phyloP scores from a whole-genome alignment of 1,140 invertebrate species.

The Temnothorax curvispinosus region DNA sequence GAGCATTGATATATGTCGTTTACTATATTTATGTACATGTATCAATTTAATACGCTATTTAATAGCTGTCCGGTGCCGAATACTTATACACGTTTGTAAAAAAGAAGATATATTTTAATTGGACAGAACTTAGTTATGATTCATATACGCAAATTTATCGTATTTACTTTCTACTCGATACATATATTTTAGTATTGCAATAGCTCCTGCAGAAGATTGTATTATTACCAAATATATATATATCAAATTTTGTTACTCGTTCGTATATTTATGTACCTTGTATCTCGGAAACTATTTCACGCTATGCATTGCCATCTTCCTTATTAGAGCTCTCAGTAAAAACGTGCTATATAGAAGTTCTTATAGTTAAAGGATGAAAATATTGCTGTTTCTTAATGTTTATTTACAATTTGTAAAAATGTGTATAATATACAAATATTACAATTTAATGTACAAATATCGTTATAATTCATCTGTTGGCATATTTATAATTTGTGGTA shows the following conservation, averaged over 20 bases:
- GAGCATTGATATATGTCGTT: conserved; percentile 22
- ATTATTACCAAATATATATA: conserved; percentile 58
- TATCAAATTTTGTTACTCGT: conserved; percentile 49
- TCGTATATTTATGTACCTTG: conserved; percentile 34
- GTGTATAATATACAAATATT: conserved; percentile 3
- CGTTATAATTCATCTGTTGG: conserved; percentile 66
- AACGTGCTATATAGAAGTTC: background rate
- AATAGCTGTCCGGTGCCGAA: conserved; percentile 48
- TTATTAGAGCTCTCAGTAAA: background rate
- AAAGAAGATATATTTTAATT: conserved; percentile 53
- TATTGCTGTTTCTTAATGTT: conserved; percentile 73
- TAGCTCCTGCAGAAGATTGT: conserved; percentile 33
- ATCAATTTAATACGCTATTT: conserved; percentile 41
- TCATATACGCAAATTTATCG: conserved; percentile 3
- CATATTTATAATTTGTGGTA: conserved; percentile 79
- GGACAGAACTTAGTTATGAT: background rate
- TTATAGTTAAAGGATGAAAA: conserved; percentile 60
- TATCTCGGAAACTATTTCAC: conserved; percentile 16
- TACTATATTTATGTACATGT: conserved; percentile 43
- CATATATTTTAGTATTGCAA: conserved; percentile 51
- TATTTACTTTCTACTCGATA: conserved; percentile 57
- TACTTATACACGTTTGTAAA: conserved; percentile 46
- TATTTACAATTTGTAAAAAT: conserved; percentile 80
- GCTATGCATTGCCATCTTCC: background rate
- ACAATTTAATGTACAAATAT: conserved; percentile 12